Evolutionary conservation across 2,888 invertebrate genomes (phyloP).

Genomic region (Cremastobaeus sp.): DNA sequence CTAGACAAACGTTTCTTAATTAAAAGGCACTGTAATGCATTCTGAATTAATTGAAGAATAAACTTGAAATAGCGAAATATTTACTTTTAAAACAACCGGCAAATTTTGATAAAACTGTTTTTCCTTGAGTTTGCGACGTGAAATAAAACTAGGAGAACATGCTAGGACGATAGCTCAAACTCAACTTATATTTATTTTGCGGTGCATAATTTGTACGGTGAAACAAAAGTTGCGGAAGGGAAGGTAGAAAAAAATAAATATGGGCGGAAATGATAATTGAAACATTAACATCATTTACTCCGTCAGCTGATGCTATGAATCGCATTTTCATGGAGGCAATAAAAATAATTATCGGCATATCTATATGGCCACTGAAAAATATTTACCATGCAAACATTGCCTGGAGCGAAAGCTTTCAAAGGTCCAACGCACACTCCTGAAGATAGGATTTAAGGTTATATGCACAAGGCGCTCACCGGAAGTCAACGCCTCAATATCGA

Average conservation of each 20-base stretch:
- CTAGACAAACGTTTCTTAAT: constrained; percentile 11
- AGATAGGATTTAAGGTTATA: constrained; percentile 24
- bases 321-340: not conserved
- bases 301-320: too few relatives aligned
- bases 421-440: not conserved
- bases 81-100: constrained; percentile 12
- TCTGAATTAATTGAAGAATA: constrained; percentile 4
- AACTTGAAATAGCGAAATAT: constrained; percentile 3
- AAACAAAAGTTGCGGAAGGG: too few relatives aligned
- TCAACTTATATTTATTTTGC: not conserved
- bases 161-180: not conserved
- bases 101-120: not conserved
- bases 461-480: constrained; percentile 27
- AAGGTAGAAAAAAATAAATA: too few relatives aligned
- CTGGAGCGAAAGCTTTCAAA: not conserved
- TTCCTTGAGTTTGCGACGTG: not conserved
- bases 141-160: not conserved
- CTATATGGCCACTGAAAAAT: not conserved
- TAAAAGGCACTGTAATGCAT: not conserved
- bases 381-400: constrained; percentile 6
- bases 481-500: constrained; percentile 38
- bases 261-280: too few relatives aligned
- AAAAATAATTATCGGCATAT: constrained; percentile 11
- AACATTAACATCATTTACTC: too few relatives aligned
- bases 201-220: not conserved